Base-by-base conservation (phyloP, 2,797 vertebrate species). In the Chromis chromis region DNA sequence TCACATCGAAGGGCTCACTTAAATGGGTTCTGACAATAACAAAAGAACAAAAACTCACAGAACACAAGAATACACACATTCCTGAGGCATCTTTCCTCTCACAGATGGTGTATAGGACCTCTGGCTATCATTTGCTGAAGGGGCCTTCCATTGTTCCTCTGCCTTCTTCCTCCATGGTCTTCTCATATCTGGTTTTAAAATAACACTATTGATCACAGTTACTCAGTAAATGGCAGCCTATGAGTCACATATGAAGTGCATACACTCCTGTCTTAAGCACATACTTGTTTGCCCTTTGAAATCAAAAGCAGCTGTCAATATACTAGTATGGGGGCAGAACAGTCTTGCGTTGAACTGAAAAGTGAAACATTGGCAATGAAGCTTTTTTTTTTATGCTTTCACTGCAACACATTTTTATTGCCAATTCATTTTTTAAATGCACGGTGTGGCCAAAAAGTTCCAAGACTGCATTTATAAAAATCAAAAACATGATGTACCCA, bases 91-190 rank as follows among this genome's bases (percentile, higher is more conserved):
- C 66, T 86, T 83, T 91, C 86, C 86, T 74, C 64, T 83, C 83
- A 78, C 91, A 92, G 90, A 93, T 93, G 91, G 92, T 55, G 36
- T 19, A n/a, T 10, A 81, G 57, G 70, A 72, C 87, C 84, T 64
- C 74, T 61, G 76, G 91, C 84, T 68, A 68, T 85, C 58, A 76
- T 67, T 64, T 59, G 85, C 91, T 72, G 6, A 55, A 76, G 81
- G 89, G 82, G 7, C 71, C 62, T 79, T 85, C 64, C 58, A 80
- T 65, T 79, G 31, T 71, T 76, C 22, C 70, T 69, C 54, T 28
- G 28, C 64, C 52, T 68, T 82, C 71, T 65, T 67, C 59, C 63
- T 70, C 57, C 67, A 49, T 56, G 27, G 55, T 74, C 31, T 44
- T 63, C 54, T 42, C 21, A 25, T 12, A 48, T 53, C 33, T 9